Evolutionary conservation across 1,140 invertebrate species (phyloP), one percentile per base, ranked within the genome.

Genomic region (Drosophila murphyi): DNA sequence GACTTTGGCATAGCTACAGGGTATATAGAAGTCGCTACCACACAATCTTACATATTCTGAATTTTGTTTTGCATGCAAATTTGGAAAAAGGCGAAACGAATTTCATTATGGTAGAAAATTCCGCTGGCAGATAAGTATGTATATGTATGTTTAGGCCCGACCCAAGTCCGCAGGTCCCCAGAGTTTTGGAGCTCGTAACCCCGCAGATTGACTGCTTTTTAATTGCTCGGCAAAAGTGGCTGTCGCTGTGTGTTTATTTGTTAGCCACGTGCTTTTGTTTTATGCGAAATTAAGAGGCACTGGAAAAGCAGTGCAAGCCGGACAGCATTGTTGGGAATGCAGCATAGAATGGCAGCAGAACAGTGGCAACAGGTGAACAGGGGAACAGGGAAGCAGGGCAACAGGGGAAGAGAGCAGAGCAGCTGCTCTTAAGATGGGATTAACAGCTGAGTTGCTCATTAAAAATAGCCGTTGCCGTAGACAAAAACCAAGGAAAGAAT

Each of bases 161-260:
- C 29, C 41, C 8, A 0, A 1, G 20, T 20, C 20, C 3, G 1
- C 3, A 31, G 4, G 48, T 43, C 45, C 35, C 31, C 20, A 31
- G 8, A 10, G 20, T 12, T 10, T 39, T 20, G 29, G 10, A 28
- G n/a, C 28, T 12, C 20, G 8, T 29, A 45, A 52, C 45, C 39
- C 48, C 10, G 47, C 43, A 48, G 55, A 60, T 67, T 76, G 72
- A 76, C 70, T 62, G 63, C 52, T 63, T 77, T 77, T 77, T 77
- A 77, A 77, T 77, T 77, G 75, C 55, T 65, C 10, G 32, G 39
- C 45, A 50, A 67, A 67, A 67, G 70, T 65, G 48, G 31, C 65
- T 45, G 35, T 29, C n/a, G 10, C 12, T 5, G 34, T 31, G 54
- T 34, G 52, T 67, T 47, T 56, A 56, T 59, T 67, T 57, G 47